Evolutionary conservation across 2,797 vertebrate species (phyloP).

Genomic region (Rhodeus uyekii): DNA sequence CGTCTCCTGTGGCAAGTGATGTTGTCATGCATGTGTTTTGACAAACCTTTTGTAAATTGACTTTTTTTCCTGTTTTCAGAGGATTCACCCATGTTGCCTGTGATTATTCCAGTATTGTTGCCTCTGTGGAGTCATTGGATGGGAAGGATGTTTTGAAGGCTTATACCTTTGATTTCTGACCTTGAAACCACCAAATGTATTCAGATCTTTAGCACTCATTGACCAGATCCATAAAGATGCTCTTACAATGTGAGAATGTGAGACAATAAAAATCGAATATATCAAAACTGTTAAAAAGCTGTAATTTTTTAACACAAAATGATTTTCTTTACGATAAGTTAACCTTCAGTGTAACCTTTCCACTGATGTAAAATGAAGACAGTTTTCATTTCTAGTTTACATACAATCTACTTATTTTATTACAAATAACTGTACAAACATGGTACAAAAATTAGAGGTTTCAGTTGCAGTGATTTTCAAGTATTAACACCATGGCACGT

Average conservation of each 20-base stretch:
- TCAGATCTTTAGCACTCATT: neutral
- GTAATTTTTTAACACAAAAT: neutral
- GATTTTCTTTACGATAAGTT: neutral
- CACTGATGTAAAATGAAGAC: neutral
- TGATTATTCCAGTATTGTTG: constrained; percentile 79
- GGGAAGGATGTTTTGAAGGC: constrained; percentile 78
- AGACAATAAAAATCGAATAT: neutral
- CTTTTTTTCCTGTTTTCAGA: constrained; percentile 51
- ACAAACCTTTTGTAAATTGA: neutral
- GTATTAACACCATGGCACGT: constrained; percentile 21
- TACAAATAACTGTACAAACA: constrained; percentile 28
- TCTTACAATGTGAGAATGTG: neutral
- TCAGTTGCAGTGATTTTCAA: neutral
- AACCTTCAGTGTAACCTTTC: too few species aligned
- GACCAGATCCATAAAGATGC: neutral
- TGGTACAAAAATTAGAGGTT: constrained; percentile 4
- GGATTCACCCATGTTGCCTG: constrained; percentile 75
- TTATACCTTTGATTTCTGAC: constrained; percentile 74
- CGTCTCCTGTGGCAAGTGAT: neutral
- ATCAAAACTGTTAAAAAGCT: neutral
- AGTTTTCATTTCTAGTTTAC: neutral
- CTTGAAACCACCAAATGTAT: constrained; percentile 47
- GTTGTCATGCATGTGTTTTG: neutral
- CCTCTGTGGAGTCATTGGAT: constrained; percentile 68
- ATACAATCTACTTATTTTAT: constrained; percentile 7